Conservation (phyloP, 2,888 invertebrate genomes). For the Stramonita haemastoma region DNA sequence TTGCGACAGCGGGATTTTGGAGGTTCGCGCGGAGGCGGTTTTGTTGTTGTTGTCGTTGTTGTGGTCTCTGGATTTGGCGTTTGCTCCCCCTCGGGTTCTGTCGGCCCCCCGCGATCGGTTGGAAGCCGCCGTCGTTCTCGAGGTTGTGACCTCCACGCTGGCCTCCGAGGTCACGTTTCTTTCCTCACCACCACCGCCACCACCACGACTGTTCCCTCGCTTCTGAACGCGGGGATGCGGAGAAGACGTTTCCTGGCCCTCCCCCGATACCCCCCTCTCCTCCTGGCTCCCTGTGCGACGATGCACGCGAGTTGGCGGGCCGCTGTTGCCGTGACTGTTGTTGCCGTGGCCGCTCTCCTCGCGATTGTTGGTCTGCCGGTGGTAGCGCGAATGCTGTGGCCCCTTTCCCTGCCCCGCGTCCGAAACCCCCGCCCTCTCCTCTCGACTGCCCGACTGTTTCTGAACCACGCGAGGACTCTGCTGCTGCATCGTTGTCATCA, state of each 20-base stretch:
- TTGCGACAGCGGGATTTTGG: conserved; percentile 50
- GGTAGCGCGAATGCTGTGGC: neutral
- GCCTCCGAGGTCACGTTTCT: neutral
- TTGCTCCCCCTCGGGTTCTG: neutral
- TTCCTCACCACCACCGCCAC: no score
- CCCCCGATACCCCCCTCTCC: no score
- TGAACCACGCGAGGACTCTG: neutral
- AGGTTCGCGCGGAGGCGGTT: conserved; percentile 8
- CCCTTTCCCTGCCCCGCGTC: neutral
- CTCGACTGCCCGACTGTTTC: conserved; percentile 5
- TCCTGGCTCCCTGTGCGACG: no score
- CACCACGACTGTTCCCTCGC: neutral
- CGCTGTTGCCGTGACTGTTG: neutral
- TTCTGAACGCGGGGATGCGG: conserved; percentile 9
- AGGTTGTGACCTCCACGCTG: neutral
- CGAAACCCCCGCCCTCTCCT: neutral
- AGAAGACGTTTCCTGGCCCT: no score
- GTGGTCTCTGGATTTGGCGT: neutral
- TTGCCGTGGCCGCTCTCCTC: neutral
- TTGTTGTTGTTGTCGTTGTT: neutral
- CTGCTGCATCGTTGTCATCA: no score
- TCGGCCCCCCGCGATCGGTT: neutral
- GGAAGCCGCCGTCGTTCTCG: neutral
- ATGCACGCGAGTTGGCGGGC: neutral
- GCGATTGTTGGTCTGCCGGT: neutral